These are phyloP conservation scores for Choristoneura fumiferana DNA, from an alignment of 1,140 invertebrate genomes.

Conservation along the genomic window DNA sequence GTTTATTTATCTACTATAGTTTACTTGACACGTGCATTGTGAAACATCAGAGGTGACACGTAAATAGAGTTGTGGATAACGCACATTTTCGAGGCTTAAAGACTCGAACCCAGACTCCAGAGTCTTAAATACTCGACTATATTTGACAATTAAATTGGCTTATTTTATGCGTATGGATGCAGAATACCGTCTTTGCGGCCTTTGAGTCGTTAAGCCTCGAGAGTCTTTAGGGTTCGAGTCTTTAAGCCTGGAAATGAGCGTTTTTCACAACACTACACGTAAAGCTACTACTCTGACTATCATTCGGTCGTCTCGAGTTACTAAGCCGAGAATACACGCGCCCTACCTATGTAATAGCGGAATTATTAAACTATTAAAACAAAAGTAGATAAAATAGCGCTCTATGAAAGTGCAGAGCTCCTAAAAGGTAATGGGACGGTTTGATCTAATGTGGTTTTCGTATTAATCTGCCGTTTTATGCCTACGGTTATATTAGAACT, in stretches of 20 bases:
- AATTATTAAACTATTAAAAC: background rate
- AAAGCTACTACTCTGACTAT: conserved; percentile 33
- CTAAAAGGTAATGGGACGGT: background rate
- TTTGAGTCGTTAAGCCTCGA: too few species aligned
- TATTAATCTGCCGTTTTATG: conserved; percentile 2
- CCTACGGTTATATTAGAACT: conserved; percentile 2
- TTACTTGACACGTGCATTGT: conserved; percentile 5
- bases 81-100: too few species aligned
- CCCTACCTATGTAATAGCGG: background rate
- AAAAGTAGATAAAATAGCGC: background rate
- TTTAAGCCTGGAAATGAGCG: too few species aligned
- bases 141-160: too few species aligned
- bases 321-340: background rate
- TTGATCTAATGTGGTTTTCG: conserved; percentile 9
- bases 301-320: conserved; percentile 22
- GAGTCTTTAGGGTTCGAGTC: too few species aligned
- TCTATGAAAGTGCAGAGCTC: background rate
- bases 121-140: too few species aligned
- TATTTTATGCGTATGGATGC: too few species aligned
- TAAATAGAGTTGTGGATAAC: too few species aligned
- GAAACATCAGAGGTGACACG: conserved; percentile 10
- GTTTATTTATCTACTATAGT: background rate
- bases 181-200: too few species aligned
- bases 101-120: too few species aligned
- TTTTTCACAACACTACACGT: too few species aligned